A percentile compares a stretch with the other conserved stretches of the same genome.
phyloP scores from a whole-genome alignment of 2,113 vertebrate genomes.

The Sakesphorus luctuosus region DNA sequence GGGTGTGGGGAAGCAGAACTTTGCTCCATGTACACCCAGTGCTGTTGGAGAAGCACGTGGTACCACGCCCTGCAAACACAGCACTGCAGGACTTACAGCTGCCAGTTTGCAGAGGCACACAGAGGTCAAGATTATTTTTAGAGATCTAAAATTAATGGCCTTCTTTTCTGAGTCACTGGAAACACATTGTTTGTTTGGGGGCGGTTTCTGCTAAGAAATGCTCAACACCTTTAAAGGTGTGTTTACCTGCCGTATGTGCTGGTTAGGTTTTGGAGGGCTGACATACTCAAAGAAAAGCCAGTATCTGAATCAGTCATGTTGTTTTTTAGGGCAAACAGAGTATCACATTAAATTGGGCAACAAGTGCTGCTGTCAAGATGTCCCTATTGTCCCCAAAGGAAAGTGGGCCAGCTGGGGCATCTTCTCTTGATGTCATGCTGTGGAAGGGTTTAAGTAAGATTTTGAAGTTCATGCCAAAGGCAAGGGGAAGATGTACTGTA shows the following conservation, averaged over 20 bases:
- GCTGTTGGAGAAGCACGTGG: fast-evolving
- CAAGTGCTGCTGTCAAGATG: not conserved
- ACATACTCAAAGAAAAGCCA: not conserved
- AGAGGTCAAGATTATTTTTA: conserved; percentile 33
- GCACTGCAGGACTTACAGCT: not conserved
- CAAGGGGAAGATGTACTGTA: not conserved
- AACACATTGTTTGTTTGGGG: not conserved
- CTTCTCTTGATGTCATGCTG: not conserved
- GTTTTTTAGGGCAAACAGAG: not conserved
- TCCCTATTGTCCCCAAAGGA: not conserved
- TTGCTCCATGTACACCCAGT: not conserved
- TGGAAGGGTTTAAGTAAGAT: not conserved
- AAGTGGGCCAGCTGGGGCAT: not conserved
- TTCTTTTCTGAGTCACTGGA: conserved; percentile 8
- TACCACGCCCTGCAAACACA: not conserved
- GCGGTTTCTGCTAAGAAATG: not conserved
- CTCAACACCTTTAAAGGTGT: not conserved
- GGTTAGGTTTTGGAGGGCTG: not conserved
- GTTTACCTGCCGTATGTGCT: not conserved
- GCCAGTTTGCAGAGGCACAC: not conserved
- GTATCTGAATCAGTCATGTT: not conserved
- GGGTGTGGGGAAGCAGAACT: not conserved
- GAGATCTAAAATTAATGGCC: not conserved
- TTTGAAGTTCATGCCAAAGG: not conserved
- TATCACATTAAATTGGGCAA: not conserved